These are phyloP conservation scores for Pharmacophagus antenor DNA, from an alignment of 2,888 invertebrate genomes.

Conservation along the genomic window DNA sequence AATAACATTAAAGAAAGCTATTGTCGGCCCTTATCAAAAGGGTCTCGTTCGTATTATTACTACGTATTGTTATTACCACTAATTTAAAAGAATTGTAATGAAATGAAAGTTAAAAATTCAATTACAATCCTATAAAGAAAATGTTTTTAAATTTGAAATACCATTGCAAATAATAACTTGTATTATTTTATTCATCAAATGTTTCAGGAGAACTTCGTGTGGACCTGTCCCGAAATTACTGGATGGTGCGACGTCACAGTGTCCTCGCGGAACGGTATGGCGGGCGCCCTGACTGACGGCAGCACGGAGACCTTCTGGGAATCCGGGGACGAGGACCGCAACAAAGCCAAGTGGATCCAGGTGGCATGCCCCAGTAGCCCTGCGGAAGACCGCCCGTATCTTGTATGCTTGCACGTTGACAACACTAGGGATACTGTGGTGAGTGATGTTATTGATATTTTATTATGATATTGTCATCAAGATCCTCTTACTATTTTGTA, in stretches of 20 bases:
- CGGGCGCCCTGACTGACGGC: conserved; percentile 94
- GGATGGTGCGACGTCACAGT: conserved; percentile 89
- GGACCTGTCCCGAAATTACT: conserved; percentile 88
- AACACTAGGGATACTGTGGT: conserved; percentile 95
- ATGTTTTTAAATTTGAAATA: no score
- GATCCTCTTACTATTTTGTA: background rate
- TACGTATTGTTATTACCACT: no score
- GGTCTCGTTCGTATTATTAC: no score
- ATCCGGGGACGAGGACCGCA: conserved; percentile 97
- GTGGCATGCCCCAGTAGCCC: conserved; percentile 65
- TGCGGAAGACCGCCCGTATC: conserved; percentile 81
- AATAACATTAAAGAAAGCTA: background rate
- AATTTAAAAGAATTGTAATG: no score
- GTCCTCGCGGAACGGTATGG: conserved; percentile 96
- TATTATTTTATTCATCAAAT: background rate
- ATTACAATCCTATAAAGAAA: no score
- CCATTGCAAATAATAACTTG: no score
- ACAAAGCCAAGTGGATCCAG: conserved; percentile 93
- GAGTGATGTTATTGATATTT: conserved; percentile 42
- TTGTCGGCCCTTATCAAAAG: no score
- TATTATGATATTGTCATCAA: background rate
- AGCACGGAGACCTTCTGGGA: conserved; percentile 99
- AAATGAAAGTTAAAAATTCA: no score
- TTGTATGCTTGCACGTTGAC: conserved; percentile 94
- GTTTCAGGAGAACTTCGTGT: conserved; percentile 79